Base-by-base conservation (phyloP, 2,113 vertebrate genomes). In the Crotalus horridus region DNA sequence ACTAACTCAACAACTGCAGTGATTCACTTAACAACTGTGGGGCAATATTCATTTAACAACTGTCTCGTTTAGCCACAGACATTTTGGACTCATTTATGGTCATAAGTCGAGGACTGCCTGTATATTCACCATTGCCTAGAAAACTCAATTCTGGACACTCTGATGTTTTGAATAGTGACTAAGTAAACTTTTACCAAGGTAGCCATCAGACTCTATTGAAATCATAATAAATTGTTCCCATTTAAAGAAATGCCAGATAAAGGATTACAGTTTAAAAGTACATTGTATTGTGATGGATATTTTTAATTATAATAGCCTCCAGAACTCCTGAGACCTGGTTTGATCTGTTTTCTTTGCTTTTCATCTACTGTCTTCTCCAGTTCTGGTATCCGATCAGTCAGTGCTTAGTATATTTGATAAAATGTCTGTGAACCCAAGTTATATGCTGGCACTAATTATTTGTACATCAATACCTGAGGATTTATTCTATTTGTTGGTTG, bases 231-330 rank as follows among this genome's bases (percentile, higher is more conserved):
- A 85, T 39, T 58, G 54, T 91, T 33, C 2, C 39, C 23, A 59
- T 86, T 56, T 85, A 91, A 91, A 91, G 39, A 51, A 55, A 91
- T 86, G 33, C n/a, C 54, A 29, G 39, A 91, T 86, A 86, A 86
- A 58, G 4, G 26, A 86, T 59, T 51, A 61, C 54, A 87, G 43
- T n/a, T 48, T n/a, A 48, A 92, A 55, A 53, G 29, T 56, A 91
- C 21, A 85, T 91, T 91, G 90, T 43, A 39, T 87, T 87, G 46
- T 54, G 58, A 26, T 88, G n/a, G n/a, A 54, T 92, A 15, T 74
- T 92, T 92, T 46, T 24, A 89, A 29, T 55, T 69, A 26, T 88
- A 88, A 43, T 43, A 64, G 58, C 11, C 26, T 69, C n/a, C 48
- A 17, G 2, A 24, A 54, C 33, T 26, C 21, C 69, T 56, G 29